Evolutionary conservation across 1,140 invertebrate genomes (phyloP).

Genomic region (Drosophila tropicalis): DNA sequence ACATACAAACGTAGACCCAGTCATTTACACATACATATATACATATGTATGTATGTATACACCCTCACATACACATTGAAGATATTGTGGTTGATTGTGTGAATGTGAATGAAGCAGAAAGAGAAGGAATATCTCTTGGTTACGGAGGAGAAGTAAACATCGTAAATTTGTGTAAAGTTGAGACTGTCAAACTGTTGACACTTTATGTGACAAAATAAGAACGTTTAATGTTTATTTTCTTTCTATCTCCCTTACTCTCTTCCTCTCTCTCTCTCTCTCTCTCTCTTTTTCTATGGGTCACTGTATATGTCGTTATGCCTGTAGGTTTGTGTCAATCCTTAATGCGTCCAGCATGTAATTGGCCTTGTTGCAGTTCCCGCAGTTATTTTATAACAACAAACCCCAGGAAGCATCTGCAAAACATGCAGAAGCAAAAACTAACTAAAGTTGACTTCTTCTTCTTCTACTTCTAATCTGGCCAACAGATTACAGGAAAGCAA

Average conservation of each 20-base stretch:
- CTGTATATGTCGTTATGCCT: background rate
- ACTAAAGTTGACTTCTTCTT: constrained; percentile 5
- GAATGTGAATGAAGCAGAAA: background rate
- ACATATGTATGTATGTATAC: too few relatives aligned
- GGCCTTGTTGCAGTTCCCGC: background rate
- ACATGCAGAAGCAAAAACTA: background rate
- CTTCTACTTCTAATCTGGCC: background rate
- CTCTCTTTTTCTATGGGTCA: background rate
- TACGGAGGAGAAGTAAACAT: constrained; percentile 25
- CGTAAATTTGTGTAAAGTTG: constrained; percentile 61
- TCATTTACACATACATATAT: background rate
- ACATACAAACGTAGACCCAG: constrained; percentile 29
- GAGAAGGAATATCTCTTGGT: background rate
- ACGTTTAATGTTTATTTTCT: constrained; percentile 50
- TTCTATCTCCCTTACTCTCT: background rate
- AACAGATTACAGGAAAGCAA: too few relatives aligned
- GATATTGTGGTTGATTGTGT: constrained; percentile 36
- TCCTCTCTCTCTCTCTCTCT: background rate
- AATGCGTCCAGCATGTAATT: constrained; percentile 11
- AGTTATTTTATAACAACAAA: background rate
- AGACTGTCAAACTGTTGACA: constrained; percentile 60
- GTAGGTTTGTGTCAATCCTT: background rate
- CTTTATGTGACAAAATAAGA: constrained; percentile 62
- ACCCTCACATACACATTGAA: background rate
- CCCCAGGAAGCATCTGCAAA: background rate